A percentile compares a stretch with the other conserved stretches of the same genome.
Conservation (phyloP, 2,113 vertebrate genomes). For the Guaruba guarouba region DNA sequence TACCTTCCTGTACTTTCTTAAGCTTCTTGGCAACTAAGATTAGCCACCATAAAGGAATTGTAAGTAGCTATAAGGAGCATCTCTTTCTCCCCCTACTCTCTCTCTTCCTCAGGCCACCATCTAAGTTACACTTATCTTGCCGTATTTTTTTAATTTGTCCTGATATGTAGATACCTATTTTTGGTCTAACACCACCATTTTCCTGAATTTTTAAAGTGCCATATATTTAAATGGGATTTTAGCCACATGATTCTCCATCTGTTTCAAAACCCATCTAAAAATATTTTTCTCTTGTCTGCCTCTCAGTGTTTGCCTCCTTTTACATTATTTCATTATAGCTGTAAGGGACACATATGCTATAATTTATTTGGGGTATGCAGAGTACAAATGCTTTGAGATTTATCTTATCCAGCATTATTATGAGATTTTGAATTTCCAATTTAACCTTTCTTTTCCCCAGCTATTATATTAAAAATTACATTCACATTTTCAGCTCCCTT, state of each 20-base stretch:
- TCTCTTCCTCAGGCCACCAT: not conserved
- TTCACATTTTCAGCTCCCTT: not conserved
- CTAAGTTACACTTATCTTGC: not conserved
- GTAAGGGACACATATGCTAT: not conserved
- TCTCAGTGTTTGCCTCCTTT: not conserved
- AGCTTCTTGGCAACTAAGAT: not conserved
- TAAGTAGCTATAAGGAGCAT: not conserved
- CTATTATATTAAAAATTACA: not conserved
- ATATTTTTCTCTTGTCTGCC: not conserved
- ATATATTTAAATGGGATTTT: not conserved
- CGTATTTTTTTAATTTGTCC: not conserved
- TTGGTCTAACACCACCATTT: constrained; percentile 3
- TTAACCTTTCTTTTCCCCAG: not conserved
- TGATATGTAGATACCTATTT: constrained; percentile 12
- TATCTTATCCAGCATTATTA: not conserved
- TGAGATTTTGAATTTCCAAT: not conserved
- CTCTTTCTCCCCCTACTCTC: not conserved
- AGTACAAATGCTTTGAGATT: not conserved
- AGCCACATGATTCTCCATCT: constrained; percentile 8
- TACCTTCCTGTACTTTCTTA: not conserved
- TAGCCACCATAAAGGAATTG: not conserved
- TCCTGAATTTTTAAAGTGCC: not conserved
- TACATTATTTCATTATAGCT: not conserved
- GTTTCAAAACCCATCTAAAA: constrained; percentile 24
- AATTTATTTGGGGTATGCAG: not conserved